Conservation (phyloP, 2,888 invertebrate genomes). For the Cheilosia soror region DNA sequence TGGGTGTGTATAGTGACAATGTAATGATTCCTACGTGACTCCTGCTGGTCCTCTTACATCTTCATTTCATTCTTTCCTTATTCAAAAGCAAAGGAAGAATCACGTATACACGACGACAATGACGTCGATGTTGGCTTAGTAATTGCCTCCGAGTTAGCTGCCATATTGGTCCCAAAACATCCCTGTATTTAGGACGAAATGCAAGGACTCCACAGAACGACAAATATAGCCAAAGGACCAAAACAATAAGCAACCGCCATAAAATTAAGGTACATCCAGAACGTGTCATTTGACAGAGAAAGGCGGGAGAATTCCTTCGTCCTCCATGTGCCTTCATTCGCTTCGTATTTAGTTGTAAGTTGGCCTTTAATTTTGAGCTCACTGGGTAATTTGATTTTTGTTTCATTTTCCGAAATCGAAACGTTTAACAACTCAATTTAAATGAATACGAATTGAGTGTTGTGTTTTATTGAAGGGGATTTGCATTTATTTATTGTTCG, state of each 20-base stretch:
- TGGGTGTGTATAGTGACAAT: constrained; percentile 29
- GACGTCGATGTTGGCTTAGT: constrained; percentile 49
- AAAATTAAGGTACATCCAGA: constrained; percentile 48
- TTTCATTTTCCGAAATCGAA: constrained; percentile 52
- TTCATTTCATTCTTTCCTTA: constrained; percentile 9
- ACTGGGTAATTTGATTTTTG: constrained; percentile 37
- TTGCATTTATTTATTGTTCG: neutral
- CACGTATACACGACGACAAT: constrained; percentile 39
- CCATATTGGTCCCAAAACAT: constrained; percentile 36
- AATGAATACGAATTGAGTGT: neutral
- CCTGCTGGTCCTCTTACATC: constrained; percentile 47
- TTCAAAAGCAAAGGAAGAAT: constrained; percentile 1
- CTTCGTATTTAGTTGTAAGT: neutral
- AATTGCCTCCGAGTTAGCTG: constrained; percentile 42
- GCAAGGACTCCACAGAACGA: neutral
- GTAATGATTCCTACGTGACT: constrained; percentile 69
- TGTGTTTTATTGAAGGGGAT: neutral
- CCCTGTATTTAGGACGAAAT: constrained; percentile 17
- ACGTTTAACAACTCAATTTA: constrained; percentile 46
- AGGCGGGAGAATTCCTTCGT: neutral
- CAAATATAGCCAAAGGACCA: constrained; percentile 45
- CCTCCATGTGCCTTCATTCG: neutral
- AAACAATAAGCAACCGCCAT: constrained; percentile 40
- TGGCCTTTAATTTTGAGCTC: constrained; percentile 37
- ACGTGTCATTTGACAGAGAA: constrained; percentile 28